Evolutionary conservation across 2,888 invertebrate species (phyloP), one percentile per base, ranked within the genome.

Genomic region (Cephus nigrinus): DNA sequence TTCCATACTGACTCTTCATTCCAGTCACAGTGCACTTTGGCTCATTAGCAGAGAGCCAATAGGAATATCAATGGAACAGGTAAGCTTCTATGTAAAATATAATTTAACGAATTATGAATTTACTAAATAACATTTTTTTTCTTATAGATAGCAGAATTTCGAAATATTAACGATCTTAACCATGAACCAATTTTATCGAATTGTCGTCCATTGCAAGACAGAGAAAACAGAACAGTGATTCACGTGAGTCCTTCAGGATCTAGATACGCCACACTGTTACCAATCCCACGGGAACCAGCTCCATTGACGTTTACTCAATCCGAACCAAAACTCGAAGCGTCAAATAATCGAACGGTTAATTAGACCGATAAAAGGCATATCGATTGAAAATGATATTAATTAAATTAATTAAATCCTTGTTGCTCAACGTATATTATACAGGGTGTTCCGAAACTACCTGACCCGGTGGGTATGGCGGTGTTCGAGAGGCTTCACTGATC

Each of bases 21-120:
- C 93, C 30, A 86, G 92, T 0, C 92, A 92, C 82, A 90, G 91
- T 0, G 92, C 95, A 35, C 89, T 94, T 33, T 95, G 95, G 95
- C 81, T 95, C 11, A 91, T 95, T n/a, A 93, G 94, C 1, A 92
- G 95, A 79, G 89, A 90, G 76, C 93, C 94, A 0, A 89, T 94
- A 36, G 93, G 92, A 82, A 93, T 95, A 36, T 93, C 94, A 5
- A 86, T 90, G 4, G 93, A 93, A 36, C 95, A 95, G 93, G 95
- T 94, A 87, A 84, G 76, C 68, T 34, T 69, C 40, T 15, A 74
- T 73, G 33, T 69, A 23, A 40, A 40, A 40, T 23, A 40, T 23
- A 23, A 55, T 55, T 55, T 76, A 4, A 15, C 15, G 75, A 75
- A 73, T 71, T 1, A 71, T 73, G 15, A 40, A 30, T 75, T 75